These are phyloP conservation scores for Aegithalos caudatus DNA, from an alignment of 2,113 vertebrate genomes.

Conservation along the genomic window DNA sequence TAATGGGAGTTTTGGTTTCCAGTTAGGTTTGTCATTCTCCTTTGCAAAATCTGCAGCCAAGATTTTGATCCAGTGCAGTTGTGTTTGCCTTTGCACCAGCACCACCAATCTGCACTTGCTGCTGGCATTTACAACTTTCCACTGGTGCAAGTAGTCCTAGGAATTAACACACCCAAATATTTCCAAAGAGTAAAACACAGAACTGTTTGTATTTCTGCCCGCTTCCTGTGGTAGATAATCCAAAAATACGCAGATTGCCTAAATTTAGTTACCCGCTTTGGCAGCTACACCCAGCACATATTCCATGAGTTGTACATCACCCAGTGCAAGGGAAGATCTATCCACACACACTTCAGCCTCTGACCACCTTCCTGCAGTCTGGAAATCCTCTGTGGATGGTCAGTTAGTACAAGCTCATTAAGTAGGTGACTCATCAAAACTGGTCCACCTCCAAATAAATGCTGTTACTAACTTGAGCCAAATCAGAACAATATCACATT, in stretches of 20 bases:
- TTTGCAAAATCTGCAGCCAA: background rate
- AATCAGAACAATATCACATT: background rate
- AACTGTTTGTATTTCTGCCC: background rate
- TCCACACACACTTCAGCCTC: background rate
- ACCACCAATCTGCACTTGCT: background rate
- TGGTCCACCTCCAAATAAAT: background rate
- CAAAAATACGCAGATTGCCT: background rate
- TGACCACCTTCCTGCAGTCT: background rate
- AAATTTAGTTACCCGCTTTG: background rate
- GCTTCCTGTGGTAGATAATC: background rate
- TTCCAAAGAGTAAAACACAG: background rate
- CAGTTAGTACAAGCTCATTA: background rate
- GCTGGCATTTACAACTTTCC: background rate
- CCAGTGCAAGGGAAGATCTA: background rate
- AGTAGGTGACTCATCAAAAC: background rate
- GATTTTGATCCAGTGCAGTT: background rate
- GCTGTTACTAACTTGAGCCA: background rate
- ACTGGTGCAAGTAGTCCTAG: background rate
- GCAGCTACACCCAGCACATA: background rate
- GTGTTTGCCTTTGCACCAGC: background rate
- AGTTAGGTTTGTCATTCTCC: background rate
- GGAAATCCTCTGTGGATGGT: background rate
- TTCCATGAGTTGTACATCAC: background rate
- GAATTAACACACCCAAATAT: background rate
- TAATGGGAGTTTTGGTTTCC: background rate